Conservation (phyloP, 2,797 vertebrate genomes). For the Coregonus sp. region DNA sequence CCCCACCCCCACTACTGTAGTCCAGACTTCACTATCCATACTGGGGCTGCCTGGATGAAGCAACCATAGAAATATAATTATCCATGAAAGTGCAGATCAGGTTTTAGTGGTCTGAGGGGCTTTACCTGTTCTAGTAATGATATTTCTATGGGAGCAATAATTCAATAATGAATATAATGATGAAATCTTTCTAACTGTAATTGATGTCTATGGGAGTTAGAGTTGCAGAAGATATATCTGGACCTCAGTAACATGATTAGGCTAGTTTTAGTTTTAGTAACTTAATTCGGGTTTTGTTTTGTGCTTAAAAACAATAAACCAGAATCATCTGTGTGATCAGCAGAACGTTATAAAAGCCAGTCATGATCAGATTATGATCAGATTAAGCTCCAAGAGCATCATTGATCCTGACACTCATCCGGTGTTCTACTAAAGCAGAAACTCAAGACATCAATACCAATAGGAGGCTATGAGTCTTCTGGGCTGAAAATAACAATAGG, state of each 20-base stretch:
- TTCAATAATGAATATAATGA: constrained; percentile 70
- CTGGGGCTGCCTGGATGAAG: no score
- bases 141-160: constrained; percentile 47
- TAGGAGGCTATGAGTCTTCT: constrained; percentile 51
- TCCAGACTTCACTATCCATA: no score
- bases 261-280: no score
- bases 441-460: constrained; percentile 55
- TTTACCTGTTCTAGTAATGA: no score
- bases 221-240: constrained; percentile 55
- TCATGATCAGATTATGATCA: constrained; percentile 65
- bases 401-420: constrained; percentile 79
- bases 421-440: constrained; percentile 44
- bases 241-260: constrained; percentile 63
- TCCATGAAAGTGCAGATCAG: no score
- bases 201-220: constrained; percentile 60
- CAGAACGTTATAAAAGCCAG: constrained; percentile 62
- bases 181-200: constrained; percentile 56
- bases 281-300: constrained; percentile 50
- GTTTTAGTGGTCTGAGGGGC: no score
- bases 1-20: no score
- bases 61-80: no score
- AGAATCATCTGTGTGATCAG: constrained; percentile 65
- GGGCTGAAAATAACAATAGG: constrained; percentile 53
- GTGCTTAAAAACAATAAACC: constrained; percentile 22
- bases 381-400: constrained; percentile 71